Evolutionary conservation across 2,113 vertebrate species (phyloP).

Genomic region (Ceuthmochares aereus): DNA sequence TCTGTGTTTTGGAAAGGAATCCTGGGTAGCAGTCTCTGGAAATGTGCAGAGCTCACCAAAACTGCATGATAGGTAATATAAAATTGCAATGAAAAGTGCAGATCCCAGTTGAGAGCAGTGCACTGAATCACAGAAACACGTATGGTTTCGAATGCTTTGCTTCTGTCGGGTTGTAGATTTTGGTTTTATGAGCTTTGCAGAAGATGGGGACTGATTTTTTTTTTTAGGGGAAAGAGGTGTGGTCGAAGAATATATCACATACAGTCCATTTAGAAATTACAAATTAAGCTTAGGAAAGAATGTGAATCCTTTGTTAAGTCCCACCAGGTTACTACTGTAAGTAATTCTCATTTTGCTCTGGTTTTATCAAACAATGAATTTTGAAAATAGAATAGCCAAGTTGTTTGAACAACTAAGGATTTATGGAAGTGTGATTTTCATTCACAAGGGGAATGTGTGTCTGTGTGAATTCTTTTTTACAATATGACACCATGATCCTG

Average conservation of each 20-base stretch:
- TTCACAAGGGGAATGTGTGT: neutral
- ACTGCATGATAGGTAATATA: neutral
- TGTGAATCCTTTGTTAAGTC: neutral
- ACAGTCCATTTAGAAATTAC: neutral
- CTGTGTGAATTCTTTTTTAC: slow-evolving; percentile 36
- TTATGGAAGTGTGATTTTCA: slow-evolving; percentile 14
- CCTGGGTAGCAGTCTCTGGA: neutral
- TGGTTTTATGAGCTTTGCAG: neutral
- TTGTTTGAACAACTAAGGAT: slow-evolving; percentile 30
- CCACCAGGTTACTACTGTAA: neutral
- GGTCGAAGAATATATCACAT: neutral
- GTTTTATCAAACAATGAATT: slow-evolving; percentile 28
- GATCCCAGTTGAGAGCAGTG: neutral
- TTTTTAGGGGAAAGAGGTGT: too few species aligned
- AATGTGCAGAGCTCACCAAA: neutral
- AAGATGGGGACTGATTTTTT: neutral
- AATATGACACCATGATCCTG: slow-evolving; percentile 44
- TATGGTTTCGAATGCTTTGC: rapidly evolving
- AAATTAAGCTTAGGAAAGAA: neutral
- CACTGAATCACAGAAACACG: neutral
- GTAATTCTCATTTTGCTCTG: neutral
- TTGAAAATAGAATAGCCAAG: neutral
- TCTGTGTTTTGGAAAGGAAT: neutral
- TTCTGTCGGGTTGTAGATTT: neutral
- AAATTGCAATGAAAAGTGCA: neutral